Conservation (phyloP, 2,888 invertebrate species). For the Dicranocentrus wangi region DNA sequence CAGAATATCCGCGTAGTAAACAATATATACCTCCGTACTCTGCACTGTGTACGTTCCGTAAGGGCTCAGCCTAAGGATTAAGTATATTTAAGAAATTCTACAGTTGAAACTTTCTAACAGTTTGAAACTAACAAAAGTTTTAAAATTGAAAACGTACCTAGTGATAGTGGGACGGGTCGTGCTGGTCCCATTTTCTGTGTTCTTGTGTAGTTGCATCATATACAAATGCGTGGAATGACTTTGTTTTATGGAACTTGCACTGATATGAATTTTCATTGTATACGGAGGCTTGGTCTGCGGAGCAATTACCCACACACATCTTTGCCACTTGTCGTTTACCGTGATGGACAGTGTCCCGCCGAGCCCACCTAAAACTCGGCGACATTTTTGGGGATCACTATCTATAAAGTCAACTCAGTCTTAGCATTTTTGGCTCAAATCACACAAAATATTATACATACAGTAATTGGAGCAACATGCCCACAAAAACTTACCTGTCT, state of each 20-base stretch:
- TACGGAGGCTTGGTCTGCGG: conserved; percentile 45
- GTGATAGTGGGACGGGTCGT: conserved; percentile 38
- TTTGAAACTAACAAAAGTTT: background rate
- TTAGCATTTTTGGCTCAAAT: no score
- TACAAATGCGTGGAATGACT: conserved; percentile 29
- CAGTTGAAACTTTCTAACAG: background rate
- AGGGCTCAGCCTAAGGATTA: background rate
- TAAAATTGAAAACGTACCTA: background rate
- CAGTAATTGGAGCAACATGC: no score
- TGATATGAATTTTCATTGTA: no score
- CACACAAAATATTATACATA: no score
- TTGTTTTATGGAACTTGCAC: no score
- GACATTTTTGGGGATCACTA: no score
- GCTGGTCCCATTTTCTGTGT: conserved; percentile 4
- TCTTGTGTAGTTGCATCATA: conserved; percentile 40
- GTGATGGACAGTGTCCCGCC: no score
- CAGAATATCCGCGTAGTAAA: conserved; percentile 44
- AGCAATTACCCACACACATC: conserved; percentile 57
- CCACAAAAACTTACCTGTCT: no score
- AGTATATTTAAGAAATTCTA: background rate
- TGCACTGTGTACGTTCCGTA: conserved; percentile 34
- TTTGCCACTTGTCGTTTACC: conserved; percentile 20
- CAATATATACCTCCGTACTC: conserved; percentile 34
- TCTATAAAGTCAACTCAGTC: no score
- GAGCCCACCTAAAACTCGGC: no score